phyloP scores from a whole-genome alignment of 1,140 invertebrate genomes.

The Penaeus indicus region DNA sequence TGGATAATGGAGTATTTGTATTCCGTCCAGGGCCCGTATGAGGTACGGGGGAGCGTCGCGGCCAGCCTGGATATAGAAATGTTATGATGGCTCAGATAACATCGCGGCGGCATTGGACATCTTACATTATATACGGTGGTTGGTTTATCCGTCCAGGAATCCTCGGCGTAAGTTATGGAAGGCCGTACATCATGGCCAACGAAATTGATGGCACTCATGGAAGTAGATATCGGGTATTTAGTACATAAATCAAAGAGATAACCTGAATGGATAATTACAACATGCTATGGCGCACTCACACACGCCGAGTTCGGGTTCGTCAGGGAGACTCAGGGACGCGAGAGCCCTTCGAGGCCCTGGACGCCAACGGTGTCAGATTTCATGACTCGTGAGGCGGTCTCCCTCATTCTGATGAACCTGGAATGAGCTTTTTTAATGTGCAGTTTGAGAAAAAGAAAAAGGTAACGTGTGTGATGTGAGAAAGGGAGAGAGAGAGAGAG shows the following conservation, averaged over 20 bases:
- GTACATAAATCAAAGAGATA: constrained; percentile 55
- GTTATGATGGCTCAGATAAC: constrained; percentile 5
- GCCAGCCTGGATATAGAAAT: constrained; percentile 22
- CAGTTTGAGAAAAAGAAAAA: neutral
- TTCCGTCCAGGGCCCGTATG: neutral
- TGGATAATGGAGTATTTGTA: constrained; percentile 44
- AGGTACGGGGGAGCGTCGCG: neutral
- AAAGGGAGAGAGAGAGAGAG: neutral
- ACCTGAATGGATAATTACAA: constrained; percentile 46
- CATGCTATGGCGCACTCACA: constrained; percentile 36
- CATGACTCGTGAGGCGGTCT: too few relatives aligned
- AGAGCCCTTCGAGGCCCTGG: too few relatives aligned
- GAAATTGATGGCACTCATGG: constrained; percentile 53
- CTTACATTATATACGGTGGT: too few relatives aligned
- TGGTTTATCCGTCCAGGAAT: too few relatives aligned
- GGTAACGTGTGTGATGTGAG: neutral
- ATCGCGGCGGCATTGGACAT: too few relatives aligned
- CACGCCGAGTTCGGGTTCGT: constrained; percentile 6
- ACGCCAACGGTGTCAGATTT: neutral
- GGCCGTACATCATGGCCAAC: constrained; percentile 34
- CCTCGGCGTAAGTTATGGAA: too few relatives aligned
- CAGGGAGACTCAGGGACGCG: neutral
- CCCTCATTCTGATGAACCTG: too few relatives aligned
- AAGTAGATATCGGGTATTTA: constrained; percentile 53
- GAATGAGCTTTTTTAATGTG: neutral